Conservation (phyloP, 1,140 invertebrate species). For the Drosophila ironensis region DNA sequence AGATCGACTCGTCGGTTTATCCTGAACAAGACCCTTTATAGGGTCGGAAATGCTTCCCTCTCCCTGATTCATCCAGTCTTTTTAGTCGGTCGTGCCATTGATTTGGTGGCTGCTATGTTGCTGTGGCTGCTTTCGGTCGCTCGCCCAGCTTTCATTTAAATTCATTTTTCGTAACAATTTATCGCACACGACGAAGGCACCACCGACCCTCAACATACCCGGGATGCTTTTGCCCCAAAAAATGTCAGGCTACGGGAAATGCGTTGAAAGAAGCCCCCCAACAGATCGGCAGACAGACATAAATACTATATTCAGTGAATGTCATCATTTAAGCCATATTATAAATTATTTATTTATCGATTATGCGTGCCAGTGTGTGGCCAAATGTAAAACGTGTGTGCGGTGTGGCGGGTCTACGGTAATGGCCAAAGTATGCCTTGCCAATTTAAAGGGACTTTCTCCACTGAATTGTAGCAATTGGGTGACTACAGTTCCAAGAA, state of each 20-base stretch:
- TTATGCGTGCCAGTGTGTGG: constrained; percentile 11
- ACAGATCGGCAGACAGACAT: constrained; percentile 12
- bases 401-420: too few relatives aligned
- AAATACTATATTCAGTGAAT: constrained; percentile 44
- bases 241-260: constrained; percentile 12
- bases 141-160: constrained; percentile 49
- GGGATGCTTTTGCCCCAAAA: constrained; percentile 6
- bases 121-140: constrained; percentile 3
- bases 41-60: not conserved
- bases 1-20: too few relatives aligned
- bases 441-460: too few relatives aligned
- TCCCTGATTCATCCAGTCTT: too few relatives aligned
- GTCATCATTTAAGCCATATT: constrained; percentile 43
- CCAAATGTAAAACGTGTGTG: too few relatives aligned
- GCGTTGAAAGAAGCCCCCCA: constrained; percentile 15
- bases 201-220: not conserved
- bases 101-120: constrained; percentile 36
- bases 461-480: too few relatives aligned
- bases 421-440: too few relatives aligned
- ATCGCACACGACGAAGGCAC: constrained; percentile 36
- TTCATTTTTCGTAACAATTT: constrained; percentile 64
- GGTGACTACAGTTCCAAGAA: too few relatives aligned
- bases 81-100: constrained; percentile 36
- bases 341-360: constrained; percentile 53
- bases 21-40: too few relatives aligned